These are phyloP conservation scores for Crossocerus cetratus DNA, from an alignment of 2,888 invertebrate genomes.

Conservation along the genomic window DNA sequence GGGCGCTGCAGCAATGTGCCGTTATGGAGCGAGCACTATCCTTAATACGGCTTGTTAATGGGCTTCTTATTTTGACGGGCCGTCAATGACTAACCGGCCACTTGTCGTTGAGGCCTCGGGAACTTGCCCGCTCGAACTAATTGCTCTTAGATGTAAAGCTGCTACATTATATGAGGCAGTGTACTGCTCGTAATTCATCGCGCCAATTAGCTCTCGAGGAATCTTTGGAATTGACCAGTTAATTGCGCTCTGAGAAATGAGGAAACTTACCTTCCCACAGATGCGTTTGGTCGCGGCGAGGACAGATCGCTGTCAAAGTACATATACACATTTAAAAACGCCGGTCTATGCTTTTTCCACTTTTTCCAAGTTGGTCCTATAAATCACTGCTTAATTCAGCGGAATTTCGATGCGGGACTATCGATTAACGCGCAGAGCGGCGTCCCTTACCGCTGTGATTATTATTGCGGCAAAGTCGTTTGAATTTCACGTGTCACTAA, in stretches of 20 bases:
- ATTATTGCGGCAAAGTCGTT: conserved; percentile 53
- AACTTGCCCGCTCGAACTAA: conserved; percentile 5
- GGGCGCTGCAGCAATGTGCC: background rate
- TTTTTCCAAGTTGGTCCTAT: too few relatives aligned
- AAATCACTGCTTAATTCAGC: too few relatives aligned
- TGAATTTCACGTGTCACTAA: conserved; percentile 66
- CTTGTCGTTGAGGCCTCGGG: background rate
- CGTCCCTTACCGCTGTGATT: conserved; percentile 23
- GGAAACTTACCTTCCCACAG: background rate
- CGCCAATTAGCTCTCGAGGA: background rate
- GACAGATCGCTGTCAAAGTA: background rate
- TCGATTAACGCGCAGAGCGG: conserved; percentile 18
- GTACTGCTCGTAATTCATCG: background rate
- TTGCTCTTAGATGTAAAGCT: background rate
- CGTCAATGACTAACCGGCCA: conserved; percentile 16
- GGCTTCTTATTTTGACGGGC: conserved; percentile 17
- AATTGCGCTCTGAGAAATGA: background rate
- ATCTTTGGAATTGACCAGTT: background rate
- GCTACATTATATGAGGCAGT: background rate
- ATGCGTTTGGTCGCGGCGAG: background rate
- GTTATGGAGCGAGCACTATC: conserved; percentile 20
- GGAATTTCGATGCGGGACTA: background rate
- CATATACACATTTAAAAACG: too few relatives aligned
- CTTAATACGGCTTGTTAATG: conserved; percentile 25
- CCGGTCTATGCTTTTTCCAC: too few relatives aligned